Conservation (phyloP, 2,113 vertebrate genomes). For the Lamprotornis superbus region DNA sequence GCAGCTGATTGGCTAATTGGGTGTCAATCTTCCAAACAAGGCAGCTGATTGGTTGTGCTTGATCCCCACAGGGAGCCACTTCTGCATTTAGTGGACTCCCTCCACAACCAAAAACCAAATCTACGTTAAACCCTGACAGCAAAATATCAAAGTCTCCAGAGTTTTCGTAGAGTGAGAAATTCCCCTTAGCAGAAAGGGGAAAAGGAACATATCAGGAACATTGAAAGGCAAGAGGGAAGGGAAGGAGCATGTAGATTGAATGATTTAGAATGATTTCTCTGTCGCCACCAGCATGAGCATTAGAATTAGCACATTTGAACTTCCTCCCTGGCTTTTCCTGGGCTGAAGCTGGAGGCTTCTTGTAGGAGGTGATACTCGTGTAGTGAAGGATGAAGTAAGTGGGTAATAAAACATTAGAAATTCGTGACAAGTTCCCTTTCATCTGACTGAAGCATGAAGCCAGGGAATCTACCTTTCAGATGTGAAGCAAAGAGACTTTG, state of each 20-base stretch:
- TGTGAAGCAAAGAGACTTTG: background rate
- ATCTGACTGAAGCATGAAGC: background rate
- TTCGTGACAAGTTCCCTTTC: background rate
- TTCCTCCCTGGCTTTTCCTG: background rate
- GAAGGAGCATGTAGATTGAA: background rate
- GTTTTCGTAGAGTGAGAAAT: background rate
- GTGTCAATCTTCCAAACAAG: too few relatives aligned
- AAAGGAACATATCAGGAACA: background rate
- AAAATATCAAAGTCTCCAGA: background rate
- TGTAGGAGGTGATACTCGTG: background rate
- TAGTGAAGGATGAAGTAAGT: background rate
- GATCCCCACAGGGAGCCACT: too few relatives aligned
- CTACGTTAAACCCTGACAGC: too few relatives aligned
- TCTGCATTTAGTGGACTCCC: too few relatives aligned
- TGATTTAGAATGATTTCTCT: background rate
- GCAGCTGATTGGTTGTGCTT: too few relatives aligned
- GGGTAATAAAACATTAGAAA: background rate
- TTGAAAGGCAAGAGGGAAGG: background rate
- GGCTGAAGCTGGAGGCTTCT: background rate
- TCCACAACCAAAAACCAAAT: too few relatives aligned
- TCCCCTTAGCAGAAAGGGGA: rapidly evolving
- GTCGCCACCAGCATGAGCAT: background rate
- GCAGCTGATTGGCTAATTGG: too few relatives aligned
- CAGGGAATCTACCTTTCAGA: background rate
- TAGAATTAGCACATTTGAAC: background rate